phyloP scores from a whole-genome alignment of 1,140 invertebrate species.

The Helicorthomorpha holstii region DNA sequence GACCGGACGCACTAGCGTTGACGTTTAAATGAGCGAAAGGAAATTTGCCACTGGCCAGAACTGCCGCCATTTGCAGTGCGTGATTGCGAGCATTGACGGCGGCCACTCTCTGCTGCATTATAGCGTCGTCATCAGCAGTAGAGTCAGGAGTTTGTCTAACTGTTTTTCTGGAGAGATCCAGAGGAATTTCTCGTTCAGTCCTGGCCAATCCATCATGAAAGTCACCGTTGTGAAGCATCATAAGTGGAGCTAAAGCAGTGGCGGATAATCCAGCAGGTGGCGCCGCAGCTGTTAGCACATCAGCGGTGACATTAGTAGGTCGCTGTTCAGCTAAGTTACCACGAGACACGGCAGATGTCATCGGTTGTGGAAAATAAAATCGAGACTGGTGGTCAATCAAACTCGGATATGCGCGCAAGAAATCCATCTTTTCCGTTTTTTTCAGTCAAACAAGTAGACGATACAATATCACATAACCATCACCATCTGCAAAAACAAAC shows the following conservation, averaged over 20 bases:
- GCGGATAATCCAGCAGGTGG: background rate
- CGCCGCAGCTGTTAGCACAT: background rate
- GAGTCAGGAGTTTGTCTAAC: constrained; percentile 16
- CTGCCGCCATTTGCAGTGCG: constrained; percentile 22
- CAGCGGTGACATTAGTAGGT: background rate
- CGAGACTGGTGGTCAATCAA: background rate
- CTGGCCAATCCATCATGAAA: background rate
- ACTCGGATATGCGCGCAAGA: background rate
- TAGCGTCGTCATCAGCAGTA: constrained; percentile 14
- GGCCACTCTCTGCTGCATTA: constrained; percentile 11
- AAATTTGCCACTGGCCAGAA: constrained; percentile 18
- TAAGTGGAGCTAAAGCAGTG: background rate
- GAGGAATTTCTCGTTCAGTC: constrained; percentile 11
- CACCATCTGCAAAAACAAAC: too few relatives aligned
- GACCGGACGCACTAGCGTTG: background rate
- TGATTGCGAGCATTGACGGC: constrained; percentile 6
- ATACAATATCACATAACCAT: too few relatives aligned
- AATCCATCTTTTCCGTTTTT: background rate
- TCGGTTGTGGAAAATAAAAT: background rate
- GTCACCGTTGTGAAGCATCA: background rate
- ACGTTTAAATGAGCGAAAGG: background rate
- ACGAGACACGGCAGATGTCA: too few relatives aligned
- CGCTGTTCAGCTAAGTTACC: background rate
- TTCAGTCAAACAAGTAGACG: too few relatives aligned
- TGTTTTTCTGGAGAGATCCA: constrained; percentile 18